Base-by-base conservation (phyloP, 1,140 invertebrate genomes). In the Dreissena rostriformis region DNA sequence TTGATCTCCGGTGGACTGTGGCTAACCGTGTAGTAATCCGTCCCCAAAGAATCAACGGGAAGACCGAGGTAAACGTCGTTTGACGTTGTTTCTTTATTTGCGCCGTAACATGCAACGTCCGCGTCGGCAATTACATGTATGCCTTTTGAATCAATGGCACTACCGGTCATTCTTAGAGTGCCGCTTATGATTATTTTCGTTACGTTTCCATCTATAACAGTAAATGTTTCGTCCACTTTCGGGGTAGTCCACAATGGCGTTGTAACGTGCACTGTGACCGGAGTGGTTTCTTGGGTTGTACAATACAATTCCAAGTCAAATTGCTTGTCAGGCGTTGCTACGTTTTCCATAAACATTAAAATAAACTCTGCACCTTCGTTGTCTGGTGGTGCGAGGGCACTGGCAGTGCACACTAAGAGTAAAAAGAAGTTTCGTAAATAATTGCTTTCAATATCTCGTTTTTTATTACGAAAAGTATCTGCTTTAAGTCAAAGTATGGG, bases 81-180 rank as follows among this genome's bases (percentile, higher is more conserved):
- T 24, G 84, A 86, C 19, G 75, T 75, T 0, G 77, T 71, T n/a
- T 81, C 81, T 82, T 85, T 86, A 67, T 88, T 86, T 14, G 84
- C 73, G 24, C 87, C 87, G 66, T 86, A 86, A 26, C 87, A 78
- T 0, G 82, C 78, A 1, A 88, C 76, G 70, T 88, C 87, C 4
- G 67, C 78, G 61, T 78, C 57, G 2, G 87, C 77, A 65, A 22
- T 63, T 2, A 88, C 63, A 19, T 80, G 67, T 19, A 88, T 55
- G 1, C 61, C 87, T 68, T 88, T 88, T 15, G 49, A 57, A 14
- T 63, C 61, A 26, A 82, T 22, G 15, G 26, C 28, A 52, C 82
- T 84, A 26, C 85, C 84, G 15, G 70, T 77, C 73, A 77, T 75
- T 68, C 84, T 28, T 29, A 86, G 57, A 15, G 28, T 28, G 8